These are phyloP conservation scores for Falco naumanni DNA, from an alignment of 2,797 vertebrate species.

Conservation along the genomic window DNA sequence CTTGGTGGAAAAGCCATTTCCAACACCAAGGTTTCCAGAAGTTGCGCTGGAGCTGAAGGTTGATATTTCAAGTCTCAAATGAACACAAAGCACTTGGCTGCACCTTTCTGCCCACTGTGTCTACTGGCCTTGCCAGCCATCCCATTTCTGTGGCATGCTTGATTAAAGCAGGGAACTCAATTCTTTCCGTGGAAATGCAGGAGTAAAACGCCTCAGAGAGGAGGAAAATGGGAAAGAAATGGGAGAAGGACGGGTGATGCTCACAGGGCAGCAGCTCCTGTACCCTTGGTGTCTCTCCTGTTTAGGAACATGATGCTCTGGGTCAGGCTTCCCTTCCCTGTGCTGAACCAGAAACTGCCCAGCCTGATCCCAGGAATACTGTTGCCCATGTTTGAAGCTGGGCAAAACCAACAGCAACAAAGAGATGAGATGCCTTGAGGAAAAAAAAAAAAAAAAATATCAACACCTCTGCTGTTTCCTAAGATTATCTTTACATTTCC, in stretches of 20 bases:
- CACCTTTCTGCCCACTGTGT: rapidly evolving
- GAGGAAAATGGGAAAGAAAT: not conserved
- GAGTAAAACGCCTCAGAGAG: not conserved
- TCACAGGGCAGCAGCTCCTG: not conserved
- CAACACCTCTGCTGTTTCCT: not conserved
- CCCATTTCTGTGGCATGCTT: rapidly evolving
- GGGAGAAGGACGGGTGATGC: not conserved
- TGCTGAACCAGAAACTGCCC: not conserved
- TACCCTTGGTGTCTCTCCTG: rapidly evolving
- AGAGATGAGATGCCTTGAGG: not conserved
- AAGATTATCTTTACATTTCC: not conserved
- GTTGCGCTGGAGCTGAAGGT: not conserved
- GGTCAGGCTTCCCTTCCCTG: not conserved
- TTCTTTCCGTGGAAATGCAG: rapidly evolving
- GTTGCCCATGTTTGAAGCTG: rapidly evolving
- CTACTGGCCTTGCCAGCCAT: rapidly evolving
- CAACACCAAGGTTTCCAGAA: not conserved
- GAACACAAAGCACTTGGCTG: not conserved
- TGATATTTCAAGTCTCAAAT: not conserved
- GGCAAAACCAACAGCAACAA: too few species aligned
- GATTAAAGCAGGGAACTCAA: not conserved
- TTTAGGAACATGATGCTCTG: not conserved
- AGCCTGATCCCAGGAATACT: not conserved
- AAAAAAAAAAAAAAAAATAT: too few species aligned
- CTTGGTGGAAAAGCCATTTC: not conserved